phyloP scores from a whole-genome alignment of 2,888 invertebrate genomes.

The Portevinia maculata region DNA sequence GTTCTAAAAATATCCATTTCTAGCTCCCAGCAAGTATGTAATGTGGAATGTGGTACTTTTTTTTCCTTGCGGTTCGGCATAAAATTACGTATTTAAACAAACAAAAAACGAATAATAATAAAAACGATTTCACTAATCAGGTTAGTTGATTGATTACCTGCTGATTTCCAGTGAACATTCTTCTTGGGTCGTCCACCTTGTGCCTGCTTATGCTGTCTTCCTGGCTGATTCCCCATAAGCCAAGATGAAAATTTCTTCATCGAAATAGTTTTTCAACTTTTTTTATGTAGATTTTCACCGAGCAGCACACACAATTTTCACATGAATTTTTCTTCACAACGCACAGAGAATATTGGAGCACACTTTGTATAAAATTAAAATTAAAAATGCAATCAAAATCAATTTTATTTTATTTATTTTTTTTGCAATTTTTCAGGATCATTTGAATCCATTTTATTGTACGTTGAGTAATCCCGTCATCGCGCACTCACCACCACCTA shows the following conservation, averaged over 20 bases:
- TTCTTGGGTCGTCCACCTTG: conserved; percentile 86
- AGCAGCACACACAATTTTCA: conserved; percentile 26
- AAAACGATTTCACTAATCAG: no score
- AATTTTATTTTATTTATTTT: conserved; percentile 15
- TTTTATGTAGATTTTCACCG: conserved; percentile 30
- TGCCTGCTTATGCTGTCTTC: conserved; percentile 84
- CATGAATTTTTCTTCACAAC: conserved; percentile 60
- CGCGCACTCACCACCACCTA: conserved; percentile 69
- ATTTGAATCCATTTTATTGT: conserved; percentile 78
- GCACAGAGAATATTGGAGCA: conserved; percentile 39
- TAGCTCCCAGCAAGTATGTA: conserved; percentile 71
- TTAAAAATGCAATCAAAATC: conserved; percentile 37
- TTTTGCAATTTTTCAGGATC: conserved; percentile 74
- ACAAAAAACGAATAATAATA: conserved; percentile 16
- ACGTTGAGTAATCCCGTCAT: conserved; percentile 81
- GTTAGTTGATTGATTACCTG: no score
- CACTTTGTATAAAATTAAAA: conserved; percentile 43
- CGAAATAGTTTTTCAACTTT: conserved; percentile 25
- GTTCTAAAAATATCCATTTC: conserved; percentile 76
- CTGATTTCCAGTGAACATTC: conserved; percentile 93
- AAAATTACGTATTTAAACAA: conserved; percentile 20
- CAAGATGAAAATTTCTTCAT: conserved; percentile 73
- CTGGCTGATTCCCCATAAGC: conserved; percentile 87
- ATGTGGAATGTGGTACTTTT: conserved; percentile 69
- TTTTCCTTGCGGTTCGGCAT: conserved; percentile 43